Evolutionary conservation across 2,888 invertebrate species (phyloP).

Genomic region (Hirtodrosophila alboralis): DNA sequence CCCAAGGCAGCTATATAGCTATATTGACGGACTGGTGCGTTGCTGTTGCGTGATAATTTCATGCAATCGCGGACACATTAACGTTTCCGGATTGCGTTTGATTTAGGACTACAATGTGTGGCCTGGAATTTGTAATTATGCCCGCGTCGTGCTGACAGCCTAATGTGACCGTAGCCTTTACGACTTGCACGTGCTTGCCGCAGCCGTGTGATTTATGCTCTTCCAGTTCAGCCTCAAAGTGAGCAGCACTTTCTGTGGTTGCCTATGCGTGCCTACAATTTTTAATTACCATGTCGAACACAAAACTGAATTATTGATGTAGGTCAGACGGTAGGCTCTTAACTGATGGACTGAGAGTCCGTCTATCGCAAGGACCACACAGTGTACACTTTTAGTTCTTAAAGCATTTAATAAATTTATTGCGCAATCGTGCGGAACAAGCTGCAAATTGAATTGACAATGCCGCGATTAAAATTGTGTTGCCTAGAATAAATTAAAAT

Average conservation of each 20-base stretch:
- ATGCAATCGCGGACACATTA: slow-evolving; percentile 71
- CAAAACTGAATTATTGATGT: slow-evolving; percentile 68
- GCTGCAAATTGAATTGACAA: slow-evolving; percentile 3
- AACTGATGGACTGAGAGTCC: background rate
- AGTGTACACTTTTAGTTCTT: slow-evolving; percentile 7
- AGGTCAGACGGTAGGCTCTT: slow-evolving; percentile 48
- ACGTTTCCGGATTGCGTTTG: slow-evolving; percentile 69
- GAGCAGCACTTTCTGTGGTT: slow-evolving; percentile 24
- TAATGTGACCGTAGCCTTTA: slow-evolving; percentile 63
- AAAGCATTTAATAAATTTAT: slow-evolving; percentile 28
- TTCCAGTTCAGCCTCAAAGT: slow-evolving; percentile 24
- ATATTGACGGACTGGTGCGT: slow-evolving; percentile 7
- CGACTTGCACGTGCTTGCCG: slow-evolving; percentile 60
- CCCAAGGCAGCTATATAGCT: background rate
- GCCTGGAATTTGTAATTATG: slow-evolving; percentile 71
- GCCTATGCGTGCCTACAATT: slow-evolving; percentile 66
- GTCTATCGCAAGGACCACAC: slow-evolving; percentile 7
- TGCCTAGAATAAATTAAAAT: background rate
- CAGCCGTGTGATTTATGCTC: slow-evolving; percentile 65
- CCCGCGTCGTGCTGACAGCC: slow-evolving; percentile 60
- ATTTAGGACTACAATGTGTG: slow-evolving; percentile 68
- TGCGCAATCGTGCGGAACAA: slow-evolving; percentile 33
- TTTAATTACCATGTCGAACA: slow-evolving; percentile 64
- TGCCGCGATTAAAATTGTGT: background rate
- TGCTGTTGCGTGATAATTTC: slow-evolving; percentile 62